Evolutionary conservation across 1,140 invertebrate genomes (phyloP).

Genomic region (Drosophila funebris): DNA sequence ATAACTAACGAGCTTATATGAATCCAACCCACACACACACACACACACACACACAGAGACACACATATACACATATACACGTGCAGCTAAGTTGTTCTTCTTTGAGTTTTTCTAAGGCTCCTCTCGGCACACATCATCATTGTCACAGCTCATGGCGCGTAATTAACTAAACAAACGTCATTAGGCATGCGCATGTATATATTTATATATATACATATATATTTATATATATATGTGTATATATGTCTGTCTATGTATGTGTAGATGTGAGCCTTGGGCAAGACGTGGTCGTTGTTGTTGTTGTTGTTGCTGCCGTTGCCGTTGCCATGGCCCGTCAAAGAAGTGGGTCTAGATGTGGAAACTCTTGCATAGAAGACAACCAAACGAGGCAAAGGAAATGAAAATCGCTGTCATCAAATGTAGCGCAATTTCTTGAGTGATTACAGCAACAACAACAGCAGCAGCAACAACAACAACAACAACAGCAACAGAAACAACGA

Average conservation of each 20-base stretch:
- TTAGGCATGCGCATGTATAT: constrained; percentile 67
- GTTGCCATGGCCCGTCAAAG: constrained; percentile 21
- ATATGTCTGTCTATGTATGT: not conserved
- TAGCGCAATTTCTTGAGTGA: constrained; percentile 81
- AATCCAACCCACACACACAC: constrained; percentile 24
- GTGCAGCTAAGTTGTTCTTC: constrained; percentile 1
- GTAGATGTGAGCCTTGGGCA: constrained; percentile 40
- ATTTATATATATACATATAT: constrained; percentile 8
- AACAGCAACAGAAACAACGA: constrained; percentile 4
- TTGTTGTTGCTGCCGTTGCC: constrained; percentile 1
- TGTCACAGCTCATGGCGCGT: constrained; percentile 82
- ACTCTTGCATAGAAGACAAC: constrained; percentile 12
- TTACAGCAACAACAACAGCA: constrained; percentile 68
- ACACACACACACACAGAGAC: not conserved
- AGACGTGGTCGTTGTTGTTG: constrained; percentile 20
- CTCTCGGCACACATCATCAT: constrained; percentile 59
- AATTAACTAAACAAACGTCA: constrained; percentile 83
- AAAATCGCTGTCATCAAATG: constrained; percentile 81
- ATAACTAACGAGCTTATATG: constrained; percentile 69
- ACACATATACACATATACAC: not conserved
- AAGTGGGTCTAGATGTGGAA: constrained; percentile 15
- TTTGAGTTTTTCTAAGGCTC: constrained; percentile 48
- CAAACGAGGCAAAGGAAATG: constrained; percentile 61
- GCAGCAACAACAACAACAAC: not conserved
- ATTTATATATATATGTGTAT: not conserved